A percentile compares a stretch with the other conserved stretches of the same genome.
These are phyloP conservation scores for Auanema sp. DNA, from an alignment of 2,888 invertebrate genomes.

Conservation along the genomic window DNA sequence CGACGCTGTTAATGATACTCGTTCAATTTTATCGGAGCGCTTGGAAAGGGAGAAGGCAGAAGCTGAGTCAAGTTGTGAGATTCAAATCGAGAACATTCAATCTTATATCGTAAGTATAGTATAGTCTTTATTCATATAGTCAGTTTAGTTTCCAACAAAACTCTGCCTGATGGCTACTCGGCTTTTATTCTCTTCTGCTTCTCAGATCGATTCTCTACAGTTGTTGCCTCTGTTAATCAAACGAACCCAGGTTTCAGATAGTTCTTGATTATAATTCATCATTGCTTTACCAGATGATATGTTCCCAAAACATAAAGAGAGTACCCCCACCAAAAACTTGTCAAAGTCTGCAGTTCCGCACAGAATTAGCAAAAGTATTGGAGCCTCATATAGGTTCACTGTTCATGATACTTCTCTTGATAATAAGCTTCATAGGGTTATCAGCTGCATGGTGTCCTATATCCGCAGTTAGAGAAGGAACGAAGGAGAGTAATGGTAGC, in stretches of 20 bases:
- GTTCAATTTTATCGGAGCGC: constrained; percentile 73
- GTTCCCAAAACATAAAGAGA: constrained; percentile 22
- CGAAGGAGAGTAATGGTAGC: constrained; percentile 18
- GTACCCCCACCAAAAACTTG: constrained; percentile 19
- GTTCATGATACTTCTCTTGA: background rate
- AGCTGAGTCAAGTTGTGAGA: constrained; percentile 37
- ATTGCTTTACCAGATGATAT: constrained; percentile 10
- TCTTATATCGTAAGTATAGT: constrained; percentile 32
- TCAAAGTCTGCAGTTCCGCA: constrained; percentile 24
- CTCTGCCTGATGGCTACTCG: constrained; percentile 76
- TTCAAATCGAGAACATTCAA: constrained; percentile 39
- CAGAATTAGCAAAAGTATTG: constrained; percentile 35
- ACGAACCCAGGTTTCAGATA: constrained; percentile 39
- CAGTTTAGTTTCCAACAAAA: constrained; percentile 68
- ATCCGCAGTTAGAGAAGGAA: constrained; percentile 20
- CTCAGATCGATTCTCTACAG: constrained; percentile 76
- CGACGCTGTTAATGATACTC: constrained; percentile 72
- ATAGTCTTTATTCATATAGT: constrained; percentile 2
- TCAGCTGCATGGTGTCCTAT: constrained; percentile 45
- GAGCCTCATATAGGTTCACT: constrained; percentile 33
- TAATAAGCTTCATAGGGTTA: constrained; percentile 22
- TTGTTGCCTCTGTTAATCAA: constrained; percentile 45
- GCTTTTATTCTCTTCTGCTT: constrained; percentile 75
- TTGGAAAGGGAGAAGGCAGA: constrained; percentile 66
- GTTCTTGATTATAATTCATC: background rate